These are phyloP conservation scores for Perca fluviatilis DNA, from an alignment of 2,113 vertebrate species.

Conservation along the genomic window DNA sequence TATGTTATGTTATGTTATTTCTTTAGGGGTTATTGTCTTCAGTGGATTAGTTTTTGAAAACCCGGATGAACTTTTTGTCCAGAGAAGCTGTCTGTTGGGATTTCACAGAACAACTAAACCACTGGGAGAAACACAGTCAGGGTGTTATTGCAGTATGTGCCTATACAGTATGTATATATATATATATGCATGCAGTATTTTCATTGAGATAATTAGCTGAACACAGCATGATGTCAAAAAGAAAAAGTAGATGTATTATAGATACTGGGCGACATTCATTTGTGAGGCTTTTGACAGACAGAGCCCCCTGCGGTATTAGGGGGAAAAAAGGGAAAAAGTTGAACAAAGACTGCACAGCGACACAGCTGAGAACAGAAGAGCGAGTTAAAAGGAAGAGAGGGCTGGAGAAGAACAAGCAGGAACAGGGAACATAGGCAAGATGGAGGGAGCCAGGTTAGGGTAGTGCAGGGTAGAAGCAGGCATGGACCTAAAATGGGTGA, in stretches of 20 bases:
- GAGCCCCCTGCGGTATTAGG: neutral
- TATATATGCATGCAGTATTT: neutral
- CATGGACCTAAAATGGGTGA: slow-evolving; percentile 34
- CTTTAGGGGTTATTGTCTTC: neutral
- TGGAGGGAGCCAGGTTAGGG: slow-evolving; percentile 1
- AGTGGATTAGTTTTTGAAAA: neutral
- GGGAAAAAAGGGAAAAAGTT: neutral
- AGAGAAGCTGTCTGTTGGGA: no score
- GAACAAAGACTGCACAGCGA: slow-evolving; percentile 28
- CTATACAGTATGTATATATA: no score
- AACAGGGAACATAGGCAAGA: slow-evolving; percentile 29
- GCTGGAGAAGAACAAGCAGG: neutral
- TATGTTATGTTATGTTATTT: neutral
- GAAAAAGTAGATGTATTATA: neutral
- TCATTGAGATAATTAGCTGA: neutral
- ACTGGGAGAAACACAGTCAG: neutral
- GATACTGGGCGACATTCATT: slow-evolving; percentile 4
- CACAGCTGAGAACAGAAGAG: neutral
- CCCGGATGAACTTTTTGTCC: neutral
- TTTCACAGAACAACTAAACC: neutral
- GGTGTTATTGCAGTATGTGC: neutral
- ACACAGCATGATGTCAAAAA: neutral
- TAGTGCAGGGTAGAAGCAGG: neutral
- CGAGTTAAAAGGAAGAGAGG: neutral
- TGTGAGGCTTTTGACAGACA: slow-evolving; percentile 11